A percentile compares a stretch with the other conserved stretches of the same genome.
Conservation (phyloP, 2,888 invertebrate species). For the Drosophila peninsularis region DNA sequence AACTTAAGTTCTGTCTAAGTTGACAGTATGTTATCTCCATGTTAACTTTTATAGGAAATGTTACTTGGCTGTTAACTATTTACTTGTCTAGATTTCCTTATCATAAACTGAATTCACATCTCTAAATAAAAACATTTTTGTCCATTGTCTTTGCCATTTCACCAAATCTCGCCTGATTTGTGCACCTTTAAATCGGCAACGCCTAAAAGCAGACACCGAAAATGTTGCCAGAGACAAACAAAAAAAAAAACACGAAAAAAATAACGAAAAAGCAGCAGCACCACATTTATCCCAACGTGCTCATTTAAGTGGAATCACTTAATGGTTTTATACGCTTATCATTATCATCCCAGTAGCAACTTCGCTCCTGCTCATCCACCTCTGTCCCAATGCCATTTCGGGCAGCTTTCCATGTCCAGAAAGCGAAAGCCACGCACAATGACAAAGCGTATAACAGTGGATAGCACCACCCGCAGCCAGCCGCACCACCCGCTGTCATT, state of each 20-base stretch:
- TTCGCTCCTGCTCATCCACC: background rate
- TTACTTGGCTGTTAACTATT: background rate
- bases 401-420: slow-evolving; percentile 16
- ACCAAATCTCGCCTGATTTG: background rate
- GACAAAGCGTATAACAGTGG: slow-evolving; percentile 36
- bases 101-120: no score
- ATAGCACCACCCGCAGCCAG: slow-evolving; percentile 2
- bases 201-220: slow-evolving; percentile 22
- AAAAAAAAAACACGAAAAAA: slow-evolving; percentile 5
- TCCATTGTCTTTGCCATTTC: slow-evolving; percentile 17
- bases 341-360: slow-evolving; percentile 64
- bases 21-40: background rate
- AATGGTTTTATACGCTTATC: slow-evolving; percentile 83
- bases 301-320: slow-evolving; percentile 83
- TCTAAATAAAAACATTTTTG: background rate
- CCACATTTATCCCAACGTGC: slow-evolving; percentile 69
- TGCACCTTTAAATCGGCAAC: slow-evolving; percentile 12
- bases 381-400: slow-evolving; percentile 21
- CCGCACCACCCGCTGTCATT: slow-evolving; percentile 7
- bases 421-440: slow-evolving; percentile 24
- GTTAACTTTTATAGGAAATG: background rate
- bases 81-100: background rate
- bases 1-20: background rate
- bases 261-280: slow-evolving; percentile 18
- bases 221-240: background rate